These are phyloP conservation scores for Allacma fusca DNA, from an alignment of 2,888 invertebrate species.

Conservation along the genomic window DNA sequence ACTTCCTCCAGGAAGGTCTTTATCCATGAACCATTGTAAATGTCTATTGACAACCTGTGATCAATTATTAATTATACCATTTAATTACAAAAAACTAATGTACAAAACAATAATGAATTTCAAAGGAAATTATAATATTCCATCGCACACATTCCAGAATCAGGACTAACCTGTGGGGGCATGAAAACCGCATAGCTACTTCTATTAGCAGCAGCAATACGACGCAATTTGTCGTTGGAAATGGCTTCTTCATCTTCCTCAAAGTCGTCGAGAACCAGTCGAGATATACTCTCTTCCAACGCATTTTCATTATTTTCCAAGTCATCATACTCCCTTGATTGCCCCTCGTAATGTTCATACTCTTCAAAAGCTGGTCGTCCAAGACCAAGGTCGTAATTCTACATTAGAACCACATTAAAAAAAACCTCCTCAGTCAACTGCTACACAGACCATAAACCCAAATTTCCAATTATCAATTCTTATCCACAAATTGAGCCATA, in stretches of 20 bases:
- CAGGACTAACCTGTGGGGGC: conserved; percentile 57
- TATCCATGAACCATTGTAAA: conserved; percentile 59
- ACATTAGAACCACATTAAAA: not conserved
- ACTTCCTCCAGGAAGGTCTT: conserved; percentile 58
- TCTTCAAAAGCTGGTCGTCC: conserved; percentile 8
- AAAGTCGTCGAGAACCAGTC: conserved; percentile 63
- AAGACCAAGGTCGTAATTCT: not conserved
- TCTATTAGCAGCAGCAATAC: conserved; percentile 51
- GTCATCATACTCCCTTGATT: conserved; percentile 51
- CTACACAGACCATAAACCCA: not conserved
- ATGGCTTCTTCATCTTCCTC: conserved; percentile 57
- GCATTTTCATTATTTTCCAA: conserved; percentile 60
- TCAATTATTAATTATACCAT: not conserved
- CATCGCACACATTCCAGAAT: not conserved
- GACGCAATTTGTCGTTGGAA: conserved; percentile 41
- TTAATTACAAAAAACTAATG: too few relatives aligned
- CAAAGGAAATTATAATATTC: too few relatives aligned
- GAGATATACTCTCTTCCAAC: conserved; percentile 63
- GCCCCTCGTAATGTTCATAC: conserved; percentile 35
- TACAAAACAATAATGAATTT: too few relatives aligned
- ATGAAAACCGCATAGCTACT: conserved; percentile 56
- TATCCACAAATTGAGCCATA: not conserved
- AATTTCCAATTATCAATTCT: not conserved
- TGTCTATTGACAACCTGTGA: conserved; percentile 58
- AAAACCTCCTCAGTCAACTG: not conserved